These are phyloP conservation scores for Polyergus mexicanus DNA, from an alignment of 1,140 invertebrate genomes.

Conservation along the genomic window DNA sequence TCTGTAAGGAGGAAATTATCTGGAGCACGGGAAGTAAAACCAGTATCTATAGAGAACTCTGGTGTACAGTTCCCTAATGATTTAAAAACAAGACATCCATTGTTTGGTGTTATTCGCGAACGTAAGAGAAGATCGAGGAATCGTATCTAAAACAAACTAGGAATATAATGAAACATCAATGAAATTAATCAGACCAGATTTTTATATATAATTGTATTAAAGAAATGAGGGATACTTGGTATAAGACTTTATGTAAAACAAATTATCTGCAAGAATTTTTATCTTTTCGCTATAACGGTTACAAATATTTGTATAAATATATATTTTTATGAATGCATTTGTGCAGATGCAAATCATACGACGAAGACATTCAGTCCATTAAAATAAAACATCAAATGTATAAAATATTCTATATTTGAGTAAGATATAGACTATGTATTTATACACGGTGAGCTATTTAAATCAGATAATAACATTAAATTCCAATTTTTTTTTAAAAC, in stretches of 20 bases:
- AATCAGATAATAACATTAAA: too few species aligned
- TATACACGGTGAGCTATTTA: too few species aligned
- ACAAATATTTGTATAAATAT: not conserved
- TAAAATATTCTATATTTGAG: too few species aligned
- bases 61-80: slow-evolving; percentile 76
- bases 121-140: slow-evolving; percentile 54
- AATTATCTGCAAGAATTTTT: not conserved
- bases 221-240: not conserved
- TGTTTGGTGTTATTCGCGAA: slow-evolving; percentile 72
- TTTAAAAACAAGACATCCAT: slow-evolving; percentile 78
- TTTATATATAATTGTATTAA: not conserved
- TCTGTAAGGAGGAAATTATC: slow-evolving; percentile 77
- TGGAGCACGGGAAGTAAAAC: slow-evolving; percentile 54
- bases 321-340: not conserved
- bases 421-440: too few species aligned
- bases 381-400: not conserved
- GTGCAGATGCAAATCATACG: too few species aligned
- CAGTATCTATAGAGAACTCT: slow-evolving; percentile 38
- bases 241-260: not conserved
- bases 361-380: not conserved
- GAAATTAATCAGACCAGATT: not conserved
- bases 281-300: not conserved
- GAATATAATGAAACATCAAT: not conserved
- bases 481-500: too few species aligned
- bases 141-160: not conserved